Base-by-base conservation (phyloP, 2,888 invertebrate genomes). In the Pandemis corylana region DNA sequence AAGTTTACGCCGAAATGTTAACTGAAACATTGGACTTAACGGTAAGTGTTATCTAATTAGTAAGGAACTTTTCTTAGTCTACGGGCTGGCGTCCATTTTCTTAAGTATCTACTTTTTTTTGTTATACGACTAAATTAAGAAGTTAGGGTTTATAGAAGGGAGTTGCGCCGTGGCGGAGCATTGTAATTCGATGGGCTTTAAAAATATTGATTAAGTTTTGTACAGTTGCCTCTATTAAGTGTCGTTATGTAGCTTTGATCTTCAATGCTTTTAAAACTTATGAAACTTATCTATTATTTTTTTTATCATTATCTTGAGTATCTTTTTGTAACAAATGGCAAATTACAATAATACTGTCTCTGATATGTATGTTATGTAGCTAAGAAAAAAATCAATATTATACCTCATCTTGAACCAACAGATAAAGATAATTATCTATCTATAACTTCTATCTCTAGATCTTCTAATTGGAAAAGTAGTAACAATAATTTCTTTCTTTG, bases 1-100 rank as follows among this genome's bases (percentile, higher is more conserved):
- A 94, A 84, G 92, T 94, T 46, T 94, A 94, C 78, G 84, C 90
- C 4, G 94, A 94, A 82, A 94, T 94, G 93, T 86, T 94, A 28
- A 80, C 85, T 2, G 90, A 93, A 1, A 89, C 92, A 13, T 89
- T 94, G 15, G 90, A 86, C 77, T 77, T 94, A 28, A 83, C 84
- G 49, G 94, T 94, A 83, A 92, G 93, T 90, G 66, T 69, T 66
- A 2, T 42, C 41, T 15, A 44, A 72, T 62, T 65, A 46, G 66
- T 64, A 44, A 13, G 13, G 75, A 77, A 36, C 76, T 76, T 56
- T 71, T 56, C 69, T 68, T 61, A 7, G 71, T 69, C 71, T 71
- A 69, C 72, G 78, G 73, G 72, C 77, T 79, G 85, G 87, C 89
- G 81, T 87, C 90, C 89, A 89, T 90, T 86, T 89, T 88, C 81